Conservation (phyloP, 2,888 invertebrate species). For the Cephus spinipes region DNA sequence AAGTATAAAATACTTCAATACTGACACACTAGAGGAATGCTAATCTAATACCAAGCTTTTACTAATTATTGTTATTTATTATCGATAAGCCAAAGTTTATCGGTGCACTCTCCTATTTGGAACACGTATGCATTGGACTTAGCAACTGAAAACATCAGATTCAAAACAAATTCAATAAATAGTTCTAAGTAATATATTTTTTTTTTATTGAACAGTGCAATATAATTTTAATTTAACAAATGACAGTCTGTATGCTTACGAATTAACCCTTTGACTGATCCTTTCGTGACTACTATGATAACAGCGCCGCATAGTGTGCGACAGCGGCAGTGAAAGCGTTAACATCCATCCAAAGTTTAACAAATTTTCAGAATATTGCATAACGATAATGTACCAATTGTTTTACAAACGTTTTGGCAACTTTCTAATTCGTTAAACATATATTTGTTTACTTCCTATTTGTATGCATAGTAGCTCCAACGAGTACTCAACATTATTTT, state of each 20-base stretch:
- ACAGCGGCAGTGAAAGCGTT: too few species aligned
- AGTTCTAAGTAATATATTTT: not conserved
- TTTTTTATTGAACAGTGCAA: not conserved
- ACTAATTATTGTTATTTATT: slow-evolving; percentile 8
- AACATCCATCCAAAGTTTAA: not conserved
- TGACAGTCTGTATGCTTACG: not conserved
- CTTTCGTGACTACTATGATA: too few species aligned
- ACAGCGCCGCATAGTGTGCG: too few species aligned
- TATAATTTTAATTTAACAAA: not conserved
- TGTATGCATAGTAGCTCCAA: not conserved
- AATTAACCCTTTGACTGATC: not conserved
- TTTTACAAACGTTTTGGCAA: not conserved
- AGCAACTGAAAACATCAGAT: not conserved
- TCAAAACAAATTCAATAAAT: not conserved
- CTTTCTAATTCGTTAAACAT: not conserved
- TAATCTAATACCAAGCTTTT: not conserved
- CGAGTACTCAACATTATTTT: not conserved
- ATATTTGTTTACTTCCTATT: not conserved
- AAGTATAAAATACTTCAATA: not conserved
- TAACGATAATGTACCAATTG: not conserved
- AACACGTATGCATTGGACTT: not conserved
- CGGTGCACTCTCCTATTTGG: not conserved
- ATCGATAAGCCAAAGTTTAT: slow-evolving; percentile 22
- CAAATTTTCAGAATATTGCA: not conserved
- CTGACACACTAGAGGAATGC: not conserved